These are phyloP conservation scores for Achatina immaculata DNA, from an alignment of 1,140 invertebrate genomes.

Conservation along the genomic window DNA sequence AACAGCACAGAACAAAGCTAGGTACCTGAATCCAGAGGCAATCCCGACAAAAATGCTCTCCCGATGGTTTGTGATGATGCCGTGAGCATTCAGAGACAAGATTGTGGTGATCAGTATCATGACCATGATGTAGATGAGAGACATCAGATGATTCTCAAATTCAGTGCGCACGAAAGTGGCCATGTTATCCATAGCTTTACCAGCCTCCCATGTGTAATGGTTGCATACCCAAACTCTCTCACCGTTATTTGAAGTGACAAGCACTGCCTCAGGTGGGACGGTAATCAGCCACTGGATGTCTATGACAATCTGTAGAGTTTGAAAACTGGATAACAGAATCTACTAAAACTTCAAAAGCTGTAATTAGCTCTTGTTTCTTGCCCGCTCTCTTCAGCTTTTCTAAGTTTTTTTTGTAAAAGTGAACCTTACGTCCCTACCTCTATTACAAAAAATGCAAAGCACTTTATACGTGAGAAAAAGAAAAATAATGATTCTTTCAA, in stretches of 20 bases:
- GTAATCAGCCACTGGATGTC: constrained; percentile 82
- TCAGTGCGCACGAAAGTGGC: constrained; percentile 58
- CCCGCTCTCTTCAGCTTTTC: too few relatives aligned
- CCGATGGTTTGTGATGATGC: constrained; percentile 92
- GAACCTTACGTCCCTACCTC: too few relatives aligned
- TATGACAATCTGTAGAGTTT: constrained; percentile 79
- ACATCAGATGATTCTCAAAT: constrained; percentile 78
- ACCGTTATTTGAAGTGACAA: constrained; percentile 54
- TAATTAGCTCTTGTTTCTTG: too few relatives aligned
- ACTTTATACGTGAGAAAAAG: too few relatives aligned
- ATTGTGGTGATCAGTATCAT: constrained; percentile 87
- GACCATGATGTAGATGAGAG: constrained; percentile 85
- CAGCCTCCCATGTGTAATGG: constrained; percentile 60
- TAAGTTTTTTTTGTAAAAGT: too few relatives aligned
- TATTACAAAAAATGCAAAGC: too few relatives aligned
- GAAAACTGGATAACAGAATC: too few relatives aligned
- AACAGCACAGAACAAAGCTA: not conserved
- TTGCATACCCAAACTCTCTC: constrained; percentile 58
- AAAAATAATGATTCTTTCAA: too few relatives aligned
- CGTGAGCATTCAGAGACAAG: constrained; percentile 80
- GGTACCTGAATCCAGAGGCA: constrained; percentile 78
- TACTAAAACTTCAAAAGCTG: not conserved
- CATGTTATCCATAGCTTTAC: constrained; percentile 58
- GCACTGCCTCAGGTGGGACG: constrained; percentile 60
- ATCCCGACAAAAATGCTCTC: constrained; percentile 91